These are phyloP conservation scores for Amphilophus citrinellus DNA, from an alignment of 2,113 vertebrate genomes.

Conservation along the genomic window DNA sequence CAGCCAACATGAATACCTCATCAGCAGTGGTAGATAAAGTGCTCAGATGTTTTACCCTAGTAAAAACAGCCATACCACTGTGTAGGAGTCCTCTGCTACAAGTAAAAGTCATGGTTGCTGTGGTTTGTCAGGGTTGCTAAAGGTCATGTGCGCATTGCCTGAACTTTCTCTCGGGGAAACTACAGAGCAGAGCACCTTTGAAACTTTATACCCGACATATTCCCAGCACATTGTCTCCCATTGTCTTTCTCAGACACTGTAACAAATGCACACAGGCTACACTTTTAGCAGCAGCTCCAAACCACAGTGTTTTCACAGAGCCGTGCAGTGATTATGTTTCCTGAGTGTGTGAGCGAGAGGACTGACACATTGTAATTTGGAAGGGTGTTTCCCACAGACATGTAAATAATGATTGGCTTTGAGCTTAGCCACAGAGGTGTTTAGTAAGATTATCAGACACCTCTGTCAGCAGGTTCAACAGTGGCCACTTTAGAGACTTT, in stretches of 20 bases:
- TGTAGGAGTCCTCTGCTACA: background rate
- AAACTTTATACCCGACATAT: background rate
- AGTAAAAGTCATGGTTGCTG: background rate
- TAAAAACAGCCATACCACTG: background rate
- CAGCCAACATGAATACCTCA: background rate
- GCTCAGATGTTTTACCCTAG: background rate
- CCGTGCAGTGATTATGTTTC: conserved; percentile 32
- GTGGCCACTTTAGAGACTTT: background rate
- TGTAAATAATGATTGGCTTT: conserved; percentile 43
- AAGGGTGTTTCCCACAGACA: conserved; percentile 66
- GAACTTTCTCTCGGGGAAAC: background rate
- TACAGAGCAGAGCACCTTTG: conserved; percentile 10
- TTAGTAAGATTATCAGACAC: conserved; percentile 50
- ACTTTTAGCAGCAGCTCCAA: conserved; percentile 30
- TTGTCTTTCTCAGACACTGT: conserved; percentile 23
- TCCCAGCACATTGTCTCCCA: background rate
- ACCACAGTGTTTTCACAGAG: conserved; percentile 31
- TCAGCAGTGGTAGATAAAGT: background rate
- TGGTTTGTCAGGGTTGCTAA: background rate
- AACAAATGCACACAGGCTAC: conserved; percentile 17
- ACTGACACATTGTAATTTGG: conserved; percentile 56
- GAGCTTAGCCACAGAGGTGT: conserved; percentile 47
- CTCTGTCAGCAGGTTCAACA: conserved; percentile 61
- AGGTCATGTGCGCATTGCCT: background rate
- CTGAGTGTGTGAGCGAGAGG: conserved; percentile 27